Conservation (phyloP, 2,113 vertebrate genomes). For the Balaeniceps rex region DNA sequence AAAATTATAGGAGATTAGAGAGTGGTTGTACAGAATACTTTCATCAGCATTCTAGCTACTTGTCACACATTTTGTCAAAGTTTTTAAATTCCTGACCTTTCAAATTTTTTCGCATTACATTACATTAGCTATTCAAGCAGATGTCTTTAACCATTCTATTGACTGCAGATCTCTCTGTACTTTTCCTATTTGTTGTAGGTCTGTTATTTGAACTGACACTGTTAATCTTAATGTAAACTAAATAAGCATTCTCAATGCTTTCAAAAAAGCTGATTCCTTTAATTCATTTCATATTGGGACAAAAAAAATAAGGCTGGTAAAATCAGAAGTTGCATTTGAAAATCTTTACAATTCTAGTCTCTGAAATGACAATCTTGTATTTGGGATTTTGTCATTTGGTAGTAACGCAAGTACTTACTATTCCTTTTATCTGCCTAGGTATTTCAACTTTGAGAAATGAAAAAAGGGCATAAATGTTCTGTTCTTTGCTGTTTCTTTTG, state of each 20-base stretch:
- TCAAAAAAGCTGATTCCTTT: neutral
- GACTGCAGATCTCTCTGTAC: neutral
- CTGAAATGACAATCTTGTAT: neutral
- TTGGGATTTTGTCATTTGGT: neutral
- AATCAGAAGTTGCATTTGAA: neutral
- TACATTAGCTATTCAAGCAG: neutral
- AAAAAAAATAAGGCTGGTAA: neutral
- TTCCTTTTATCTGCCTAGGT: neutral
- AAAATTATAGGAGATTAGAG: neutral
- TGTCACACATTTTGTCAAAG: neutral
- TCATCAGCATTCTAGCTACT: neutral
- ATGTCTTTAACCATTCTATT: neutral
- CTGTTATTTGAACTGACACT: neutral
- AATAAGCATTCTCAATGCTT: neutral
- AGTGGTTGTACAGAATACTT: neutral
- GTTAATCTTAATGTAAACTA: neutral
- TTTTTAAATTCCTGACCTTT: neutral
- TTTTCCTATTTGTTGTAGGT: neutral
- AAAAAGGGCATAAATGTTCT: neutral
- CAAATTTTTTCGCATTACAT: neutral
- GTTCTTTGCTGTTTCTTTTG: neutral
- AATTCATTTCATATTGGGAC: neutral
- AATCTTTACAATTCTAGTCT: neutral
- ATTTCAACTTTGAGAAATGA: neutral
- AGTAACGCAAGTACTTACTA: neutral